phyloP scores from a whole-genome alignment of 2,113 vertebrate genomes.

The Mustelus asterias region DNA sequence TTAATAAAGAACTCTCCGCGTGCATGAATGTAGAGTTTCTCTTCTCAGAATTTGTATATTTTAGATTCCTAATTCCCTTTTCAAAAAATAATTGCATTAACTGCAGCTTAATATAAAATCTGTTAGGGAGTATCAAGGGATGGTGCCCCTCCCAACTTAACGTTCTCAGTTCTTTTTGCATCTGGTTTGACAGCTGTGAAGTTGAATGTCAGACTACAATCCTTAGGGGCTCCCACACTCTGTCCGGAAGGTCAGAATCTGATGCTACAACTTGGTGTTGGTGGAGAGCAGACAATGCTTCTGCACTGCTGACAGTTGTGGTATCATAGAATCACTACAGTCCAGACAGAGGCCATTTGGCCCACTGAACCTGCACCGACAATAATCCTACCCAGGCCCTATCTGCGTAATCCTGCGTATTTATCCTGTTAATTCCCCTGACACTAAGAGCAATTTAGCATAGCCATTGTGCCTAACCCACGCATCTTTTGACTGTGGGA shows the following conservation, averaged over 20 bases:
- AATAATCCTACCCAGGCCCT: too few relatives aligned
- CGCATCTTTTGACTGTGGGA: too few relatives aligned
- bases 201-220: neutral
- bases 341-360: too few relatives aligned
- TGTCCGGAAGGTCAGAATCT: neutral
- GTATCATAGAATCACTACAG: neutral
- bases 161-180: neutral
- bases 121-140: neutral
- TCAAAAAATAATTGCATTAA: neutral
- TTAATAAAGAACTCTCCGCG: neutral
- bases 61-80: neutral
- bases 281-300: neutral
- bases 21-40: neutral
- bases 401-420: too few relatives aligned
- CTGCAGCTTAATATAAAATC: too few relatives aligned
- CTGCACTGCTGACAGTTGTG: neutral
- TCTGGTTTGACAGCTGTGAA: neutral
- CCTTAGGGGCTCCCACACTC: neutral
- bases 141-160: neutral
- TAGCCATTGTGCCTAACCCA: too few relatives aligned
- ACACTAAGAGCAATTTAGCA: too few relatives aligned
- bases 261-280: neutral
- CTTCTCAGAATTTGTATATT: neutral
- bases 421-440: too few relatives aligned
- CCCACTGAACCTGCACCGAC: too few relatives aligned